Evolutionary conservation across 1,140 invertebrate genomes (phyloP).

Genomic region (Battus philenor): DNA sequence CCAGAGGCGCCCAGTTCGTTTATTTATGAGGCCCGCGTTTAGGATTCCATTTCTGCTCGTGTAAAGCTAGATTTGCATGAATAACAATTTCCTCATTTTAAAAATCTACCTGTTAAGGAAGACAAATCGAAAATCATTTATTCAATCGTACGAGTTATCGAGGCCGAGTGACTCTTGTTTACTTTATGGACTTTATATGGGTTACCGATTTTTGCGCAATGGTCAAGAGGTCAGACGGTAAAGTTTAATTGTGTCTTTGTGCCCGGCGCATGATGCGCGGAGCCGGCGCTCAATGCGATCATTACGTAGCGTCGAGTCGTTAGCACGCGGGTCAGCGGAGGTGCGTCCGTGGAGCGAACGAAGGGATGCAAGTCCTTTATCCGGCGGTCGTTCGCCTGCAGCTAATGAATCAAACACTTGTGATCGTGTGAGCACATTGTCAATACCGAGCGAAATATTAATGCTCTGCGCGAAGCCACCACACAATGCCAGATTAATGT

Average conservation of each 20-base stretch:
- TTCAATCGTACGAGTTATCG: conserved; percentile 52
- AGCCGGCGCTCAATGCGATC: conserved; percentile 52
- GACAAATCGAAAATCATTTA: conserved; percentile 65
- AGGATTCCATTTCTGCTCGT: conserved; percentile 68
- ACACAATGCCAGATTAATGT: conserved; percentile 67
- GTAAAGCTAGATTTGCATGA: conserved; percentile 69
- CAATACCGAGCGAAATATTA: conserved; percentile 67
- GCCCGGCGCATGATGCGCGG: conserved; percentile 30
- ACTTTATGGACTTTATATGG: conserved; percentile 49
- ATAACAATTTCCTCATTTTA: conserved; percentile 67
- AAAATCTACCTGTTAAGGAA: conserved; percentile 67
- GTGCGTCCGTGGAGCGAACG: conserved; percentile 60
- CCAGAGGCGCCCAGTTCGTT: conserved; percentile 41
- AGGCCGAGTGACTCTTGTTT: conserved; percentile 50
- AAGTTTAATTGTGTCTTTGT: conserved; percentile 37
- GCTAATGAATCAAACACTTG: conserved; percentile 70
- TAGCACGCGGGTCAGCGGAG: conserved; percentile 58
- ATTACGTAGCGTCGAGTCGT: conserved; percentile 62
- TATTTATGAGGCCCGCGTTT: conserved; percentile 67
- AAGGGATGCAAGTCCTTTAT: conserved; percentile 63
- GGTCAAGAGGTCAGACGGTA: conserved; percentile 39
- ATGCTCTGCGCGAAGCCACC: conserved; percentile 37
- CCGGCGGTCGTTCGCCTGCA: conserved; percentile 53
- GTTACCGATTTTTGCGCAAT: conserved; percentile 49
- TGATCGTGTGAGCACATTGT: conserved; percentile 62